phyloP scores from a whole-genome alignment of 1,140 invertebrate genomes.

The Oncopeltus fasciatus region DNA sequence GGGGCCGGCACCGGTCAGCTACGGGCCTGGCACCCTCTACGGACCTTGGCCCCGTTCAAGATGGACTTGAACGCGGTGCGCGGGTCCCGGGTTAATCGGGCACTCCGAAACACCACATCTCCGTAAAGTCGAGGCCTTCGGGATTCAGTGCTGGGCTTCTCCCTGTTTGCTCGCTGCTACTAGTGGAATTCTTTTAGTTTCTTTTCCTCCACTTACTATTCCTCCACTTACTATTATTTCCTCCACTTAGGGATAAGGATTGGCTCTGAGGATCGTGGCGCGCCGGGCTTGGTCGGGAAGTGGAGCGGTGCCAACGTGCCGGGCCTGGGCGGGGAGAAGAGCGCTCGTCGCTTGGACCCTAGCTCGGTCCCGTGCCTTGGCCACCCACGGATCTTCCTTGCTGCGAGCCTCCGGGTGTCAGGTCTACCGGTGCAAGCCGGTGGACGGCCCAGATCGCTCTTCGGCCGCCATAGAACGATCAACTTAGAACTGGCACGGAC shows the following conservation, averaged over 20 bases:
- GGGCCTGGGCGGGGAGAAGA: constrained; percentile 20
- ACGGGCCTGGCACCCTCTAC: constrained; percentile 57
- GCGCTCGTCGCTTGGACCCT: constrained; percentile 20
- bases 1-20: constrained; percentile 34
- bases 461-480: constrained; percentile 49
- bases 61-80: constrained; percentile 48
- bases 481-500: constrained; percentile 69
- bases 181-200: constrained; percentile 73
- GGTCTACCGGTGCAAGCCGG: not conserved
- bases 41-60: constrained; percentile 51
- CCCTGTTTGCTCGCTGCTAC: constrained; percentile 73
- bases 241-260: constrained; percentile 65
- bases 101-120: constrained; percentile 53
- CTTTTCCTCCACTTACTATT: constrained; percentile 86
- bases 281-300: constrained; percentile 38
- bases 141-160: constrained; percentile 55
- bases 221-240: constrained; percentile 82
- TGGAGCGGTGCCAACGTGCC: constrained; percentile 40
- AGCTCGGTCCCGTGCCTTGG: constrained; percentile 28
- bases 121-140: constrained; percentile 29
- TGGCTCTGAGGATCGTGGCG: constrained; percentile 39
- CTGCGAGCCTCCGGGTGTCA: not conserved
- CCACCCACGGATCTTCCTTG: constrained; percentile 27
- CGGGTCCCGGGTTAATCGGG: constrained; percentile 30
- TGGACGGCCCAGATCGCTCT: constrained; percentile 19